A percentile compares a stretch with the other conserved stretches of the same genome.
Evolutionary conservation across 2,888 invertebrate genomes (phyloP).

Genomic region (Oxystoma pomonae): DNA sequence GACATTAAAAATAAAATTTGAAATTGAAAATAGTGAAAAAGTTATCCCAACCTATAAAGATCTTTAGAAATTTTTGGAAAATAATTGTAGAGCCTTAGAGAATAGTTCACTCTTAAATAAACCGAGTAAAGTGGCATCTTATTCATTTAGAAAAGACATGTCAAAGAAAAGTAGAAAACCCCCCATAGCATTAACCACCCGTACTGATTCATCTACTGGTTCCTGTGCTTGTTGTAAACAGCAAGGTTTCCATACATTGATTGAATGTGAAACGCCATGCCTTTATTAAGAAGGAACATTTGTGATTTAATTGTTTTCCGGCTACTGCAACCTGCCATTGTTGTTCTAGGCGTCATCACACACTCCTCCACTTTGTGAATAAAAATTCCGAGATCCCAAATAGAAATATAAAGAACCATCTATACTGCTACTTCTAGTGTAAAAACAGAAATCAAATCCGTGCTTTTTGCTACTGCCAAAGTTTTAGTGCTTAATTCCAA

Average conservation of each 20-base stretch:
- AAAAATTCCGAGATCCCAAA: not conserved
- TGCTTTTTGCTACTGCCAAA: not conserved
- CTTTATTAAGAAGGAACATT: not conserved
- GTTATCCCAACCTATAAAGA: no score
- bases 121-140: no score
- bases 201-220: not conserved
- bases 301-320: not conserved
- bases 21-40: no score
- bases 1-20: no score
- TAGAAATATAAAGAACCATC: not conserved
- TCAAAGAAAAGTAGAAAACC: not conserved
- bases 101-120: no score
- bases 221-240: not conserved
- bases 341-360: no score
- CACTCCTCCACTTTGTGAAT: not conserved
- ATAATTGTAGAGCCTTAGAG: no score
- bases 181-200: not conserved
- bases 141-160: no score
- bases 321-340: no score
- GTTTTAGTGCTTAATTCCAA: no score
- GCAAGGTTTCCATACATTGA: not conserved
- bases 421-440: not conserved
- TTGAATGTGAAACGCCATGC: not conserved
- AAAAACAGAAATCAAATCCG: not conserved
- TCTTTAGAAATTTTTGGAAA: no score